These are phyloP conservation scores for Bagarius yarrelli DNA, from an alignment of 2,113 vertebrate genomes.

Conservation along the genomic window DNA sequence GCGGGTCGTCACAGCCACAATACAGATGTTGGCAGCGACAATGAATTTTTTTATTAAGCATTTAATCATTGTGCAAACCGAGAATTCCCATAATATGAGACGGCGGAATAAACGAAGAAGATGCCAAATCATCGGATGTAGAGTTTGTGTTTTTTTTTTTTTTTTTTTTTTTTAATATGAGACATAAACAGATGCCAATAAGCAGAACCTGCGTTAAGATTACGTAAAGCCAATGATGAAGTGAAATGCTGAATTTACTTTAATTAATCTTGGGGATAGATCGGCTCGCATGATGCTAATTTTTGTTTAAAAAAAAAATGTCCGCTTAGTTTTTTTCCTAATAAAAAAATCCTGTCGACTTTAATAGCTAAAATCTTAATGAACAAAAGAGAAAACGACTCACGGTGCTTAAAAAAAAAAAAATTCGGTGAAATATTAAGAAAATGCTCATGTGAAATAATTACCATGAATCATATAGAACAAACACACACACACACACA, in stretches of 20 bases:
- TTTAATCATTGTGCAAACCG: constrained; percentile 79
- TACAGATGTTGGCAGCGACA: constrained; percentile 92
- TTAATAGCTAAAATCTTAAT: constrained; percentile 53
- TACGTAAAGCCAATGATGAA: constrained; percentile 71
- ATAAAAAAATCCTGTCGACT: constrained; percentile 61
- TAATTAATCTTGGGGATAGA: constrained; percentile 73
- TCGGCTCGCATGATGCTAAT: constrained; percentile 71
- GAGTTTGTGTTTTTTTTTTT: constrained; percentile 55
- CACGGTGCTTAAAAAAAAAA: constrained; percentile 31
- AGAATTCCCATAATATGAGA: constrained; percentile 76
- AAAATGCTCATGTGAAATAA: constrained; percentile 20
- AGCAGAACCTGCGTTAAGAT: constrained; percentile 71
- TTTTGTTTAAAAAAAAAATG: constrained; percentile 60
- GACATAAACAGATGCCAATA: constrained; percentile 76
- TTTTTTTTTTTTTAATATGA: constrained; percentile 71
- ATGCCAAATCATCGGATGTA: constrained; percentile 74
- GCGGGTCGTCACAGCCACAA: constrained; percentile 96
- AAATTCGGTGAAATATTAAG: constrained; percentile 30
- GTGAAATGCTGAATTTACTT: constrained; percentile 70
- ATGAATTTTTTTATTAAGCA: constrained; percentile 81
- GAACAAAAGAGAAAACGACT: constrained; percentile 37
- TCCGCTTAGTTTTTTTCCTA: constrained; percentile 54
- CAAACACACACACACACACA: not conserved
- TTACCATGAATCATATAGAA: constrained; percentile 12
- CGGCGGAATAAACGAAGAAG: constrained; percentile 69